phyloP scores from a whole-genome alignment of 2,888 invertebrate species.

The Noctua pronuba region DNA sequence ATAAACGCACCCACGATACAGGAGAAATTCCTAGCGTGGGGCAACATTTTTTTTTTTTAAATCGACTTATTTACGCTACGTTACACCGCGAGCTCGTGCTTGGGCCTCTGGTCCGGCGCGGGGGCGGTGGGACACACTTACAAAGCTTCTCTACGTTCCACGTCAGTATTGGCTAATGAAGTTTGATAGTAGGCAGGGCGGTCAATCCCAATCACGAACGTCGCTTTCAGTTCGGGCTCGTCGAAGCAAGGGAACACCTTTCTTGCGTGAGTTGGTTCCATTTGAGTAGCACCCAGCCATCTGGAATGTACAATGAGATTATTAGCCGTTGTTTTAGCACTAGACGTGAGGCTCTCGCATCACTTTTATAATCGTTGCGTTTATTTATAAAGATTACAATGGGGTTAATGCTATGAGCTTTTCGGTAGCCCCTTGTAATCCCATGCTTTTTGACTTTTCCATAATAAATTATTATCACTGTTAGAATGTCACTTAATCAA shows the following conservation, averaged over 20 bases:
- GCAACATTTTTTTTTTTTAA: too few species aligned
- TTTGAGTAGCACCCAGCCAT: constrained; percentile 93
- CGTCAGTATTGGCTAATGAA: constrained; percentile 81
- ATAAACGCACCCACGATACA: too few species aligned
- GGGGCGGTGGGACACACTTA: constrained; percentile 70
- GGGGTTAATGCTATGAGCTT: neutral
- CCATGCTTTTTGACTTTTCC: neutral
- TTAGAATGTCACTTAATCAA: neutral
- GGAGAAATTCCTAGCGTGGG: too few species aligned
- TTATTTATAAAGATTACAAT: neutral
- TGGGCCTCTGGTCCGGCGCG: too few species aligned
- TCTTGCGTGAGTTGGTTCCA: constrained; percentile 92
- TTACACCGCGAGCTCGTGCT: too few species aligned
- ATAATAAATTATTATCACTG: neutral
- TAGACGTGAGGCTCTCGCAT: neutral
- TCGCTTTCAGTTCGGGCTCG: constrained; percentile 89
- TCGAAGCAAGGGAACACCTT: constrained; percentile 95
- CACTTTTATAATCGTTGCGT: neutral
- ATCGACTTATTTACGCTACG: too few species aligned
- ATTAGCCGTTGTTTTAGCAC: neutral
- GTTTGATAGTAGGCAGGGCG: constrained; percentile 78
- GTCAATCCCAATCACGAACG: constrained; percentile 84
- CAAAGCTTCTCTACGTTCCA: constrained; percentile 72
- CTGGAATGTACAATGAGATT: constrained; percentile 75
- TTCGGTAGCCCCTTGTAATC: neutral